phyloP scores from a whole-genome alignment of 2,888 invertebrate species.

The Limnephilus lunatus region DNA sequence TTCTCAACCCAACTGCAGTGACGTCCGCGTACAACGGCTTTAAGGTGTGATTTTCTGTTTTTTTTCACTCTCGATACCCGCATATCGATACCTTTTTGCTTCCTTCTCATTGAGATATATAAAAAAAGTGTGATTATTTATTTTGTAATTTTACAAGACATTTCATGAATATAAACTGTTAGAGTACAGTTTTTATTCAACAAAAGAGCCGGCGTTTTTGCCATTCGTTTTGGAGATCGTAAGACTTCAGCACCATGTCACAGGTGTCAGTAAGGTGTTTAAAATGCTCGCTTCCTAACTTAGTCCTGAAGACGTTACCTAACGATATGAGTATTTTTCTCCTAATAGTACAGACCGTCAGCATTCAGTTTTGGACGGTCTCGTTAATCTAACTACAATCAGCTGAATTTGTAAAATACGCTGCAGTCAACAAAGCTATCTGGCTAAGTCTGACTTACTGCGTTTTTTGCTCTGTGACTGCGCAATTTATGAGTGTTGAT shows the following conservation, averaged over 20 bases:
- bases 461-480: slow-evolving; percentile 19
- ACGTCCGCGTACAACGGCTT: too few relatives aligned
- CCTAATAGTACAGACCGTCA: not conserved
- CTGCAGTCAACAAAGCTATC: slow-evolving; percentile 25
- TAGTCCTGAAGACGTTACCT: not conserved
- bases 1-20: too few relatives aligned
- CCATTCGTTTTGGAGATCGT: not conserved
- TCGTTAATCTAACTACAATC: not conserved
- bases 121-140: too few relatives aligned
- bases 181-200: too few relatives aligned
- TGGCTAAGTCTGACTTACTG: not conserved
- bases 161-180: too few relatives aligned
- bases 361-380: not conserved
- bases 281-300: not conserved
- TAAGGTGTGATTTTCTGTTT: too few relatives aligned
- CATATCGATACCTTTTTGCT: too few relatives aligned
- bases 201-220: not conserved
- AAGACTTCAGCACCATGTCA: not conserved
- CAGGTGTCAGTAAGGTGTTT: not conserved
- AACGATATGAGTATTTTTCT: not conserved
- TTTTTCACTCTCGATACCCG: too few relatives aligned
- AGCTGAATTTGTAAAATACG: slow-evolving; percentile 7
- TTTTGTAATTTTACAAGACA: too few relatives aligned
- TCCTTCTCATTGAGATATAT: too few relatives aligned
- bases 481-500: slow-evolving; percentile 44